Percentiles rank a stretch among this genome's conserved stretches.
Conservation (phyloP, 1,140 invertebrate genomes). For the Drosophila insularis region DNA sequence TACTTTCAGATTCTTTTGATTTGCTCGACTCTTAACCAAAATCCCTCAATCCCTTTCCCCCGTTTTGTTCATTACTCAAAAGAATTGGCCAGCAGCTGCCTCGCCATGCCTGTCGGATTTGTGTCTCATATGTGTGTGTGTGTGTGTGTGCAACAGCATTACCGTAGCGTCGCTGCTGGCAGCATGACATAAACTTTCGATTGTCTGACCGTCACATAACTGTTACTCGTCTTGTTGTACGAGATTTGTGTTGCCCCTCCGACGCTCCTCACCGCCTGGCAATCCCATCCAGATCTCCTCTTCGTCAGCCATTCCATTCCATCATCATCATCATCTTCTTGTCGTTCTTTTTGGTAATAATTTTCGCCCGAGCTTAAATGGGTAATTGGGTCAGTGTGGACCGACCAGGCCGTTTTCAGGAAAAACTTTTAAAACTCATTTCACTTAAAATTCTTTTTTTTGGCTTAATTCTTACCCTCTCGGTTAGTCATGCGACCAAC, state of each 20-base stretch:
- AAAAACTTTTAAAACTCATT: conserved; percentile 73
- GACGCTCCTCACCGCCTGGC: conserved; percentile 9
- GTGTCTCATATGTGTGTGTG: conserved; percentile 11
- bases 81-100: conserved; percentile 23
- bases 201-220: conserved; percentile 79
- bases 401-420: conserved; percentile 49
- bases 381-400: conserved; percentile 70
- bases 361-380: conserved; percentile 59
- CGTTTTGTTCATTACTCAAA: conserved; percentile 15
- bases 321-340: conserved; percentile 26
- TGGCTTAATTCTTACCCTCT: conserved; percentile 40
- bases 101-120: conserved; percentile 27
- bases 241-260: background rate
- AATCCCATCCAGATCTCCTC: conserved; percentile 16
- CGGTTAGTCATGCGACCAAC: conserved; percentile 47
- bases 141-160: conserved; percentile 17
- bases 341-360: conserved; percentile 48
- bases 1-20: conserved; percentile 43
- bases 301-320: conserved; percentile 14
- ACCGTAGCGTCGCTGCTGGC: conserved; percentile 50
- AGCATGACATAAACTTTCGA: conserved; percentile 80
- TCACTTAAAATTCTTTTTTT: conserved; percentile 70
- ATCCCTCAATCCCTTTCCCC: background rate
- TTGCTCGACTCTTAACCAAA: background rate
- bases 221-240: conserved; percentile 56